Evolutionary conservation across 1,140 invertebrate species (phyloP).

Genomic region (Drosophila pallidifrons): DNA sequence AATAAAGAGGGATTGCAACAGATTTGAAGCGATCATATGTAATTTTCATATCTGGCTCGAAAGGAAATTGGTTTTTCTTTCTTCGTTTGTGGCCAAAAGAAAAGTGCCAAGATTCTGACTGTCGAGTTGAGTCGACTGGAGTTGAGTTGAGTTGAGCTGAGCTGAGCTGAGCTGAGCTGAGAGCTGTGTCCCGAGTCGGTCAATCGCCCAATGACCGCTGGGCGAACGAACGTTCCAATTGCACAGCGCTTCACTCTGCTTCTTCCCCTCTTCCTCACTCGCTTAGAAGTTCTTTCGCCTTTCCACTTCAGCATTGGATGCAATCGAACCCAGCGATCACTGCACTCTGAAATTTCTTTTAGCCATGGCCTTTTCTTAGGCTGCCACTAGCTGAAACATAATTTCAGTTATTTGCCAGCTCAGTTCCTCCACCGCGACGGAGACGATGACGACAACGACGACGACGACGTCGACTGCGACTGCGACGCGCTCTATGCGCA

Average conservation of each 20-base stretch:
- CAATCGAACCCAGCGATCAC: constrained; percentile 52
- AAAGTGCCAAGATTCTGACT: constrained; percentile 27
- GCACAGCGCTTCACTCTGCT: background rate
- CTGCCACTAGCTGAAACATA: constrained; percentile 59
- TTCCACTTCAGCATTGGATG: constrained; percentile 8
- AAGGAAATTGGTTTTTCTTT: constrained; percentile 58
- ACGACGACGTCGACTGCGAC: background rate
- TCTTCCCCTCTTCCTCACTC: background rate
- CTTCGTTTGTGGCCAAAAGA: constrained; percentile 33
- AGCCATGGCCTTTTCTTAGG: constrained; percentile 49
- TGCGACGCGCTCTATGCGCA: constrained; percentile 62
- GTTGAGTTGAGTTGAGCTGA: too few species aligned
- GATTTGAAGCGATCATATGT: constrained; percentile 40
- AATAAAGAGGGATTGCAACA: background rate
- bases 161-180: too few species aligned
- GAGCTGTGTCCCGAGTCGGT: constrained; percentile 37
- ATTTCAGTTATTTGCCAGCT: constrained; percentile 79
- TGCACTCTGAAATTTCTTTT: constrained; percentile 50
- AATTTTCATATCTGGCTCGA: constrained; percentile 56
- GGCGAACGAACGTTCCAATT: constrained; percentile 59
- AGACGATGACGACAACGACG: constrained; percentile 15
- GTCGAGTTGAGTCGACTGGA: background rate
- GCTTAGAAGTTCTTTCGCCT: background rate
- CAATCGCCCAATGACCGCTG: constrained; percentile 57
- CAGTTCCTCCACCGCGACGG: constrained; percentile 51